Conservation (phyloP, 1,140 invertebrate species). For the Bombus terrestris region DNA sequence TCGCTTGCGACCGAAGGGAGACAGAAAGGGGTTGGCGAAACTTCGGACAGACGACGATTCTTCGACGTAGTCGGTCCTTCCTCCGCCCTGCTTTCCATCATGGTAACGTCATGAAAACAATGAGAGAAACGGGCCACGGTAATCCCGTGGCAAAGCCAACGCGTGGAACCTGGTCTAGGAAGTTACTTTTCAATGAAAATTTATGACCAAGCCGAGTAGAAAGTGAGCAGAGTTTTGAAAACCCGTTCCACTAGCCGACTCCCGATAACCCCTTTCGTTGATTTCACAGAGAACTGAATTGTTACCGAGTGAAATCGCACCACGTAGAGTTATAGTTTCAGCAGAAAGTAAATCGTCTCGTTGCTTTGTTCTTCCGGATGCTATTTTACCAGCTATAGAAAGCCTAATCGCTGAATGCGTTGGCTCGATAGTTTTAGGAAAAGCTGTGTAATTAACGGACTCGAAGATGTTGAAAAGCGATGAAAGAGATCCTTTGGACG, state of each 20-base stretch:
- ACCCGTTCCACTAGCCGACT: not conserved
- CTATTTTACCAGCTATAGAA: constrained; percentile 5
- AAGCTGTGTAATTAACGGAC: not conserved
- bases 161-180: not conserved
- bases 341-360: too few species aligned
- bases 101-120: constrained; percentile 49
- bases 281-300: not conserved
- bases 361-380: constrained; percentile 12
- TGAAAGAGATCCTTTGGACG: too few species aligned
- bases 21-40: not conserved
- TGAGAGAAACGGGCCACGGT: constrained; percentile 47
- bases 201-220: constrained; percentile 3
- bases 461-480: not conserved
- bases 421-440: not conserved
- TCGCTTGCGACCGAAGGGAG: not conserved
- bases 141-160: constrained; percentile 32
- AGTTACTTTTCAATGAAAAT: constrained; percentile 45
- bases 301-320: not conserved
- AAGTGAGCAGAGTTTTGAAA: constrained; percentile 26
- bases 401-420: too few species aligned
- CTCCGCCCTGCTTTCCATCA: constrained; percentile 21
- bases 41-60: constrained; percentile 14
- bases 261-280: constrained; percentile 15
- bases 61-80: not conserved
- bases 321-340: not conserved